Conservation (phyloP, 2,113 vertebrate species). For the pig (Sus scrofa) region T2T-Sscrofa CM000812.6:255279001-255279500, state of each 20-base stretch:
- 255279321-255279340: background rate
- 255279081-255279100: background rate
- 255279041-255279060: background rate
- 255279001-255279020: background rate
- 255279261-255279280: background rate
- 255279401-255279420: background rate
- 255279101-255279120: background rate
- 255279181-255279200: background rate
- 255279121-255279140: background rate
- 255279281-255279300: background rate
- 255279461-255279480: background rate
- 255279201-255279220: background rate
- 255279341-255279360: background rate
- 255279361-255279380: background rate
- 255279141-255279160: rapidly evolving
- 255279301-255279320: background rate
- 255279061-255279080: background rate
- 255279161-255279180: background rate
- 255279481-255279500: background rate
- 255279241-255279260: background rate
- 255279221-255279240: background rate
- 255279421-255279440: background rate
- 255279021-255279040: background rate
- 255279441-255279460: background rate
- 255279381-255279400: background rate